Evolutionary conservation across 2,888 invertebrate species (phyloP), one percentile per base, ranked within the genome.

Genomic region (Melieria picta): DNA sequence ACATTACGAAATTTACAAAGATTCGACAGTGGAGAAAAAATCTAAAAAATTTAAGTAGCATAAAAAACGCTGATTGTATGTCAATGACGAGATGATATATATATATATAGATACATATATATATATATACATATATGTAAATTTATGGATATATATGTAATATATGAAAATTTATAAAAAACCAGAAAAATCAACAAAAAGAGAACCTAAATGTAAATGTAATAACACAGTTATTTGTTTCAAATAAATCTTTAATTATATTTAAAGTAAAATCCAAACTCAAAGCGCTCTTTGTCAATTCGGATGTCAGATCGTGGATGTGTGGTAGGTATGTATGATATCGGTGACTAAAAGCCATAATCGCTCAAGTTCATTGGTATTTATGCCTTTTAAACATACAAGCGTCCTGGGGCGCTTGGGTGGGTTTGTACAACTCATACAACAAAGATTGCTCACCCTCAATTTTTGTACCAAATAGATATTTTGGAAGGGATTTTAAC

Each of bases 211-310:
- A 76, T 76, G 74, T 83, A 83, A 83, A 83, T 84, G 83, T 84
- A 83, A 84, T 83, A 83, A 83, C 80, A 83, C 84, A 83, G 85
- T 85, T 85, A 85, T 85, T 85, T 85, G 85, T 85, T 85, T 85
- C 80, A 85, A 85, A 85, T 85, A 85, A 85, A 85, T 84, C 84
- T 84, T 85, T 81, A 80, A 82, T 82, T 82, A 82, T 79, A 82
- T 80, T 82, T 82, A 78, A 82, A 82, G 76, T 74, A 76, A 73
- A 69, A 30, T 67, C 60, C 61, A 58, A 67, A 61, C 61, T 58
- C 61, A 61, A 61, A 67, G 43, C 50, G 16, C 16, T 61, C 13
- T 42, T 61, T 0, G 10, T 45, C 58, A 45, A 43, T 46, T 61
- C 7, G 4, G 30, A 7, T 46, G n/a, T 16, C 11, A n/a, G 5